Base-by-base conservation (phyloP, 2,888 invertebrate species). In the Xestia ashworthii region DNA sequence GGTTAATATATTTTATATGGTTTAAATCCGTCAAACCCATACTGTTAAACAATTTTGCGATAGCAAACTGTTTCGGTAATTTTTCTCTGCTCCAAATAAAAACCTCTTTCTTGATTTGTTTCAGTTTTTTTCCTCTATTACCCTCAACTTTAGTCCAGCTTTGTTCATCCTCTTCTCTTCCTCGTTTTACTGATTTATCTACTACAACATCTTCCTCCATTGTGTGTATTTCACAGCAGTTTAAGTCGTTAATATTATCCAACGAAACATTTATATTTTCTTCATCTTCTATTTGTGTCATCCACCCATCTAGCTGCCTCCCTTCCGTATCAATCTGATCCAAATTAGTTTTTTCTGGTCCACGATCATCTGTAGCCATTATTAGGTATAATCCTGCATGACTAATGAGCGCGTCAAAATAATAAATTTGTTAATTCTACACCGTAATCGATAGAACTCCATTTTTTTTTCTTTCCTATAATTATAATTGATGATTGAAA, bases 21-120 rank as follows among this genome's bases (percentile, higher is more conserved):
- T 9, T 69, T 4, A 81, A 55, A n/a, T 66, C 69, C 0, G 11
- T 41, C 25, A 81, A 22, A 44, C 72, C 75, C 25, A 75, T 12
- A 3, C 8, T 38, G 3, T 11, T 60, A n/a, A 81, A 72, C 22
- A 81, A 25, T 66, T 78, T 78, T 16, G 81, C 78, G n/a, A 78
- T 53, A 11, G 69, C 78, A 48, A 81, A 74, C 66, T 78, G 77
- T 44, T 74, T 77, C 5, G 77, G 80, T 64, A 75, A 16, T 12
- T 41, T 71, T 4, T 76, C 72, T 48, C 44, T 67, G 5, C 66
- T 48, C n/a, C 19, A 75, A 44, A 71, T 64, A 32, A 48, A 60
- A 0, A 67, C 32, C 32, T 67, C 48, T 5, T 38, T 50, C 46
- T n/a, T 71, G 14, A 65, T 2, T 65, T 41, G 65, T 65, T 65